phyloP scores from a whole-genome alignment of 2,888 invertebrate genomes.

The Orthonevra nobilis region DNA sequence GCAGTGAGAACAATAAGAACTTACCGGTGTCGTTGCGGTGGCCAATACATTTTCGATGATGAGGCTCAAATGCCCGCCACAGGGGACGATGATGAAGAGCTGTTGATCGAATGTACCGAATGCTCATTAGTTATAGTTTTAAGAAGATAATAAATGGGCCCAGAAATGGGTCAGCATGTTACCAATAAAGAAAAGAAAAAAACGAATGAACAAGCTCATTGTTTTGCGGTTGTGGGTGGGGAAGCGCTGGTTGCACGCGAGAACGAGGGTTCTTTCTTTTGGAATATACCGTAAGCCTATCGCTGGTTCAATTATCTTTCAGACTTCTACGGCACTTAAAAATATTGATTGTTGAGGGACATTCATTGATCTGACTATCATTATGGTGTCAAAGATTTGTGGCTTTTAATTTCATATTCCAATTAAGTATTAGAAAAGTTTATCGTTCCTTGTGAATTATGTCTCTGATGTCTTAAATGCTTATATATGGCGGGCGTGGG shows the following conservation, averaged over 20 bases:
- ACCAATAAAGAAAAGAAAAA: conserved; percentile 52
- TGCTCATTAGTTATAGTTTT: conserved; percentile 86
- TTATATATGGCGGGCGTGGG: background rate
- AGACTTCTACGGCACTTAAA: no score
- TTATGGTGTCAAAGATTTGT: conserved; percentile 1
- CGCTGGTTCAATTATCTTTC: background rate
- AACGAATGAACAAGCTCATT: conserved; percentile 27
- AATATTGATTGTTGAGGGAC: no score
- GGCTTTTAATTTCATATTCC: background rate
- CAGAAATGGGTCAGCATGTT: conserved; percentile 53
- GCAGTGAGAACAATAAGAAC: conserved; percentile 70
- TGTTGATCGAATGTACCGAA: conserved; percentile 85
- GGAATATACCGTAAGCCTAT: conserved; percentile 8
- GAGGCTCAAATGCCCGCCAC: conserved; percentile 46
- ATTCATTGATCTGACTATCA: conserved; percentile 14
- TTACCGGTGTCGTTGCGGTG: conserved; percentile 87
- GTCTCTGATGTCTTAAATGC: conserved; percentile 13
- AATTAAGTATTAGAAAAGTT: background rate
- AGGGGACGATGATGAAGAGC: conserved; percentile 77
- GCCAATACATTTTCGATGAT: conserved; percentile 79
- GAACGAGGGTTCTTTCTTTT: no score
- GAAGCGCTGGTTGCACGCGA: background rate
- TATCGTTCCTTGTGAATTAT: background rate
- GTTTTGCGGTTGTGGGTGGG: conserved; percentile 35
- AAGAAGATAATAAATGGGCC: conserved; percentile 72